phyloP scores from a whole-genome alignment of 2,113 vertebrate genomes.

The Panthera uncia region DNA sequence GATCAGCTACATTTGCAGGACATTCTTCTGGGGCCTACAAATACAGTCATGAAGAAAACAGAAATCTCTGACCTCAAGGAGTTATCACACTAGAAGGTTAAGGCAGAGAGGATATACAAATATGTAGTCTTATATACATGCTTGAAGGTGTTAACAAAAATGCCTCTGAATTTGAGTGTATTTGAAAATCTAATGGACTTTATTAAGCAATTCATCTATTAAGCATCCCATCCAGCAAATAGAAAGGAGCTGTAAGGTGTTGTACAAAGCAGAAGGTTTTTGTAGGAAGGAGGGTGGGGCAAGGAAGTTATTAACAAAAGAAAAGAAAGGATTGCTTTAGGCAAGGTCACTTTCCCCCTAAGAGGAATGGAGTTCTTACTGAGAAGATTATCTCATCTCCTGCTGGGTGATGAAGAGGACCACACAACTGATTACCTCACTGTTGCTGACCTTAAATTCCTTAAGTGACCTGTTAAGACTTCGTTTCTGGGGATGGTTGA shows the following conservation, averaged over 20 bases:
- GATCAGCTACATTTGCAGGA: neutral
- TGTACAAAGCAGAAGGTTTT: too few species aligned
- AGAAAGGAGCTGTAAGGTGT: neutral
- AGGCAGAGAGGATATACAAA: neutral
- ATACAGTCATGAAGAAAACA: neutral
- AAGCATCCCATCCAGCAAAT: neutral
- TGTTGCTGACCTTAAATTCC: neutral
- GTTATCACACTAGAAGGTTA: neutral
- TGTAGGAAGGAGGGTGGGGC: neutral
- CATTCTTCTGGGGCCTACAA: neutral
- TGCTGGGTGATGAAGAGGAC: neutral
- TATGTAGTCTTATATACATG: rapidly evolving
- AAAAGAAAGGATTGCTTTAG: neutral
- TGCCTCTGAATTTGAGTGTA: neutral
- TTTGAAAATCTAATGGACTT: neutral
- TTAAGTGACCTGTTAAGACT: neutral
- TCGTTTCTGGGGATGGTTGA: neutral
- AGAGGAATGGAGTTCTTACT: neutral
- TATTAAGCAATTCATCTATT: neutral
- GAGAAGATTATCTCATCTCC: neutral
- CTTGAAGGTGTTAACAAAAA: neutral
- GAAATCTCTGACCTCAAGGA: neutral
- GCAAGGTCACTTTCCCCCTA: neutral
- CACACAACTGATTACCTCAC: neutral
- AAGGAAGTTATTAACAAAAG: neutral